Evolutionary conservation across 1,140 invertebrate species (phyloP), one percentile per base, ranked within the genome.

Genomic region (Drosophila littoralis): DNA sequence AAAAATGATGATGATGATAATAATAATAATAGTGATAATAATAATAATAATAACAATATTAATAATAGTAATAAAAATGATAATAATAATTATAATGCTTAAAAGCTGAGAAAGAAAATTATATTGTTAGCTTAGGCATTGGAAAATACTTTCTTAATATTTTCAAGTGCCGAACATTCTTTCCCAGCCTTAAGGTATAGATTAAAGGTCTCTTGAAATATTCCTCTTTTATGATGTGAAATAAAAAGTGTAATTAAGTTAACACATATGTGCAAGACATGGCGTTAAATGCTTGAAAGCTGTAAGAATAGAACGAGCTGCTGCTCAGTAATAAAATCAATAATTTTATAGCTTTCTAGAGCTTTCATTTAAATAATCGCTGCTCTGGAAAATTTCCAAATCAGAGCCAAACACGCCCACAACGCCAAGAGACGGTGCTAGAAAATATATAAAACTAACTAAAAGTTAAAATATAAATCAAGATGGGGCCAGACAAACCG

Each of bases 231-330:
- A n/a, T 33, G 12, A 7, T 17, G 12, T 33, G 12, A 6, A 59
- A 8, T 45, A 12, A 52, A 17, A 15, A 22, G 9, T 43, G 36
- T 79, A 81, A 90, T 84, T 84, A 79, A 89, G 38, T 89, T 90
- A 89, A 42, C 85, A 84, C 80, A 51, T 79, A 59, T 22, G 61
- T 79, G 63, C 43, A 70, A 71, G 76, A 61, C 52, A 43, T 33
- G 8, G 45, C 79, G 82, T 70, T 82, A 79, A 86, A 86, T 64
- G 48, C 58, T 59, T 38, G 46, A 68, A 38, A 50, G 35, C 42
- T 58, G 57, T 64, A 66, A 70, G 70, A 82, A 70, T 71, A 77
- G 79, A 86, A 79, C 51, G 67, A 64, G 55, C 55, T 61, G 57
- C 22, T 69, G 51, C 45, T 59, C 6, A n/a, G 43, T 22, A 55